A percentile compares a stretch with the other conserved stretches of the same genome.
Conservation (phyloP, 30 jellyfish, hydroid and myxozoan species). For the Pelagia noctiluca region DNA sequence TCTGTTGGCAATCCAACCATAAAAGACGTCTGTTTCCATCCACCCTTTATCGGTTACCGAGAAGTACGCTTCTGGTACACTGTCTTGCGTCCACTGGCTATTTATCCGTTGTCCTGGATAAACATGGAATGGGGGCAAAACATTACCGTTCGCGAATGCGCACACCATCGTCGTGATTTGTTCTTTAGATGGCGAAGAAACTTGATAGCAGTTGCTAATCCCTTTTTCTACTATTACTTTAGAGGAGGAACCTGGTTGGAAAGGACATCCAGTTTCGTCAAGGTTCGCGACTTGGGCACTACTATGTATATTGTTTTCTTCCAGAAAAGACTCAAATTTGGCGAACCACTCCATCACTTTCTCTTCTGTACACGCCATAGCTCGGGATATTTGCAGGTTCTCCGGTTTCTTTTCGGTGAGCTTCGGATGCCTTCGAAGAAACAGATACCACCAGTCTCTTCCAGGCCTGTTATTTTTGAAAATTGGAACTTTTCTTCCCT, state of each 20-base stretch:
- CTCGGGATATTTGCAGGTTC: neutral
- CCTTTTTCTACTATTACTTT: conserved; percentile 12
- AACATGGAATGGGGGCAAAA: too few species aligned
- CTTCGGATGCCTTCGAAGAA: conserved; percentile 10
- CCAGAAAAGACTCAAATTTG: neutral
- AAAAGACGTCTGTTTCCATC: conserved; percentile 12
- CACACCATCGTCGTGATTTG: conserved; percentile 27
- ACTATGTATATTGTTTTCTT: neutral
- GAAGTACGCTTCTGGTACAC: neutral
- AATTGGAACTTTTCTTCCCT: neutral
- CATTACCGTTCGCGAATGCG: too few species aligned
- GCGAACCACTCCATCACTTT: conserved; percentile 16
- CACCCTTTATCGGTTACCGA: conserved; percentile 11
- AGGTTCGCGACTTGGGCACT: conserved; percentile 10
- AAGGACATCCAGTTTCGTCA: conserved; percentile 42
- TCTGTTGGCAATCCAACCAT: neutral
- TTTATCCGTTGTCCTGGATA: too few species aligned
- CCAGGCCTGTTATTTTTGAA: conserved; percentile 22
- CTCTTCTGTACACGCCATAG: conserved; percentile 27
- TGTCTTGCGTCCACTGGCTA: too few species aligned
- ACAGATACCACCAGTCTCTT: conserved; percentile 9
- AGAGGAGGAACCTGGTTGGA: conserved; percentile 5
- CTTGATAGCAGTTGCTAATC: neutral
- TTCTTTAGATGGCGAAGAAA: neutral
- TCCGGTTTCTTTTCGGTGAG: neutral